A percentile compares a stretch with the other conserved stretches of the same genome.
phyloP scores from a whole-genome alignment of 2,797 vertebrate genomes.

The Moxostoma hubbsi region DNA sequence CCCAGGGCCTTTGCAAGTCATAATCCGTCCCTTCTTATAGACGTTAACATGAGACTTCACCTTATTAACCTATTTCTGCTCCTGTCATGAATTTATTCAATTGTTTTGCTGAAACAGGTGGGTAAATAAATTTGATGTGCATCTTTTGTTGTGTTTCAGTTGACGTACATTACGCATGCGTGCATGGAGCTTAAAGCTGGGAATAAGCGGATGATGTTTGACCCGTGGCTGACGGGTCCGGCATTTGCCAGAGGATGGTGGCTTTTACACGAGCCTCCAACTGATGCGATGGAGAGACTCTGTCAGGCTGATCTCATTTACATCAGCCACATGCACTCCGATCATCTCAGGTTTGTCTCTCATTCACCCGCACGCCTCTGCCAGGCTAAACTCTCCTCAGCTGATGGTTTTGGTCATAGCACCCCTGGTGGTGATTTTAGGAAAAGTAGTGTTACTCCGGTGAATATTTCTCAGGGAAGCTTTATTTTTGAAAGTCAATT shows the following conservation, averaged over 20 bases:
- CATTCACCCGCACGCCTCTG: background rate
- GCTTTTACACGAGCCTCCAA: slow-evolving; percentile 82
- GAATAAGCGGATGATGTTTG: slow-evolving; percentile 75
- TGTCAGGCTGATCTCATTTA: slow-evolving; percentile 80
- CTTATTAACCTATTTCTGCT: no score
- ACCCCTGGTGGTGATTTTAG: no score
- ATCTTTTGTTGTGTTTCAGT: slow-evolving; percentile 60
- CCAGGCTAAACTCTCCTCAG: background rate
- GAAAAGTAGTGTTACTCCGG: no score
- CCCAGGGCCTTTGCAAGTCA: no score
- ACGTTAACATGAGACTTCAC: no score
- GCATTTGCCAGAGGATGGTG: slow-evolving; percentile 86
- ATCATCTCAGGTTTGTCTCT: slow-evolving; percentile 80
- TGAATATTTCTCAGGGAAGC: no score
- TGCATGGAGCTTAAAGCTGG: slow-evolving; percentile 82
- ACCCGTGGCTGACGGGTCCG: slow-evolving; percentile 83
- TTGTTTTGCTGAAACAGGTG: no score
- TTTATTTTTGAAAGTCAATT: no score
- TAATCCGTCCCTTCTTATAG: no score
- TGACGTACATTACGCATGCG: slow-evolving; percentile 83
- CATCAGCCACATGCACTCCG: slow-evolving; percentile 86
- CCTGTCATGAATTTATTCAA: no score
- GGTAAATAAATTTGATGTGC: no score
- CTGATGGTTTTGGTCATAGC: no score
- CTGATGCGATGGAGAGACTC: slow-evolving; percentile 76